These are phyloP conservation scores for Apeltes quadracus DNA, from an alignment of 2,113 vertebrate genomes.

Conservation along the genomic window DNA sequence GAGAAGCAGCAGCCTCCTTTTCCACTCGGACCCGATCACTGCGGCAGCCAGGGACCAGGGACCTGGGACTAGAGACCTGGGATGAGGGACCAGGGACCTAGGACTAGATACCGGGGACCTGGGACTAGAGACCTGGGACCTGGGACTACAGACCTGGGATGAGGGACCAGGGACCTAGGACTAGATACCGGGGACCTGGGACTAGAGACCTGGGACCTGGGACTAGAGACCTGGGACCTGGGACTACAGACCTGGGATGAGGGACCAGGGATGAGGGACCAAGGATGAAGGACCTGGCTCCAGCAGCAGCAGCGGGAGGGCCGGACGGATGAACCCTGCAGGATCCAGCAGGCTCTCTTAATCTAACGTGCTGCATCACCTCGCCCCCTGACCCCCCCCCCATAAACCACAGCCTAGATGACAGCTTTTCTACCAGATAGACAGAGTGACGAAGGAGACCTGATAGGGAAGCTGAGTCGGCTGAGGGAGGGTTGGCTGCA, in stretches of 20 bases:
- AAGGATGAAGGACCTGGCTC: no score
- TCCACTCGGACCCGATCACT: slow-evolving; percentile 59
- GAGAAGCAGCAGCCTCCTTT: slow-evolving; percentile 47
- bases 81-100: no score
- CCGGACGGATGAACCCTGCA: slow-evolving; percentile 69
- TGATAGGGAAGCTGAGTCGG: slow-evolving; percentile 16
- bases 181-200: no score
- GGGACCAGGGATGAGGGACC: slow-evolving; percentile 6
- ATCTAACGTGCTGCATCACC: slow-evolving; percentile 42
- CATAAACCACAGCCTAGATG: slow-evolving; percentile 22
- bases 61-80: no score
- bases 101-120: no score
- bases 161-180: no score
- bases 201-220: no score
- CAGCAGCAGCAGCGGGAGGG: slow-evolving; percentile 48
- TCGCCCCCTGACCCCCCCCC: slow-evolving; percentile 18
- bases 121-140: no score
- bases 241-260: no score
- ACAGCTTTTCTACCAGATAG: slow-evolving; percentile 24
- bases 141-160: no score
- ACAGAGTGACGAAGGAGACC: slow-evolving; percentile 23
- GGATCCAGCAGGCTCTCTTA: slow-evolving; percentile 72
- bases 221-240: no score
- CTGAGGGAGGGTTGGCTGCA: neutral
- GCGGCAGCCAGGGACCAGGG: slow-evolving; percentile 43